phyloP scores from a whole-genome alignment of 2,888 invertebrate species.

The Cheilosia soror region DNA sequence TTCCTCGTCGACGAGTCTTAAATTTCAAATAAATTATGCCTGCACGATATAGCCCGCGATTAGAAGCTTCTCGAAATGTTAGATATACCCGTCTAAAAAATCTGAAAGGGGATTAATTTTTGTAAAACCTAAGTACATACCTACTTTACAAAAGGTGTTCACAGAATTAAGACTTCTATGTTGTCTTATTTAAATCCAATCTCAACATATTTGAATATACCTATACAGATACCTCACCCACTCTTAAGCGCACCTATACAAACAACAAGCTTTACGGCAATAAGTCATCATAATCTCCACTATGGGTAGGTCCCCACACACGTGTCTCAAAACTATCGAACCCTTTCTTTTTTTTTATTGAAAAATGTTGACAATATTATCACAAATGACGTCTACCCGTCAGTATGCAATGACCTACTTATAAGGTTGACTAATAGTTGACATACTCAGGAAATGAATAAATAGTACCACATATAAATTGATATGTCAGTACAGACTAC shows the following conservation, averaged over 20 bases:
- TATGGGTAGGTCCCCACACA: no score
- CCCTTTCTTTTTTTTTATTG: background rate
- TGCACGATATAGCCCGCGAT: no score
- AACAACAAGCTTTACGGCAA: background rate
- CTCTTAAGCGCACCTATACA: background rate
- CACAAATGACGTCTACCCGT: slow-evolving; percentile 8
- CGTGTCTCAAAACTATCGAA: background rate
- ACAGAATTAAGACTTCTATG: no score
- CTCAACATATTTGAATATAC: no score
- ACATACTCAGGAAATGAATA: slow-evolving; percentile 42
- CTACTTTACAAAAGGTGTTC: no score
- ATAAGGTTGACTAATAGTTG: slow-evolving; percentile 20
- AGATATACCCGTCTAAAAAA: no score
- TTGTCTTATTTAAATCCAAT: no score
- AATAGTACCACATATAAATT: slow-evolving; percentile 37
- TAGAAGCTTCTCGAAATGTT: no score
- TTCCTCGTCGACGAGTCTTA: no score
- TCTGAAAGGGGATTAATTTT: no score
- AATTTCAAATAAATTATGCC: no score
- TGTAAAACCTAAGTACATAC: no score
- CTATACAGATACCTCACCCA: background rate
- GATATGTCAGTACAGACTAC: slow-evolving; percentile 17
- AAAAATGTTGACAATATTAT: background rate
- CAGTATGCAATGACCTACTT: slow-evolving; percentile 32
- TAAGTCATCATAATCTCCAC: background rate